phyloP scores from a whole-genome alignment of 2,113 vertebrate species.

The Heterocephalus glaber region DNA sequence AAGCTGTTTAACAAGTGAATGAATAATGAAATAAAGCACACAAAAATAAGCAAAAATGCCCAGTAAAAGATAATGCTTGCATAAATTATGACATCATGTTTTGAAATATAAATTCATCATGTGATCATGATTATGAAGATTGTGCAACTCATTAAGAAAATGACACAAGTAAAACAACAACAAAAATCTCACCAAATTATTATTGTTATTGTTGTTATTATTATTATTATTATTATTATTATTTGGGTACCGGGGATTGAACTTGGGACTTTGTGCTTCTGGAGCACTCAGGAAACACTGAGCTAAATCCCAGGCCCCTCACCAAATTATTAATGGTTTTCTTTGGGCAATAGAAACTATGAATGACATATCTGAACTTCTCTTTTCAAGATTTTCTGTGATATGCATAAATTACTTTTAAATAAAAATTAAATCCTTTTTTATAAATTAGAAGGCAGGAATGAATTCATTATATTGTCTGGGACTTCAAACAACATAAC shows the following conservation, averaged over 20 bases:
- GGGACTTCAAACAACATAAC: neutral
- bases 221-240: too few relatives aligned
- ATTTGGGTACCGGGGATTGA: too few relatives aligned
- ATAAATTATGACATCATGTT: neutral
- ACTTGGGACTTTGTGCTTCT: too few relatives aligned
- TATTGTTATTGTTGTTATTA: too few relatives aligned
- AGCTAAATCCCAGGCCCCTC: too few relatives aligned
- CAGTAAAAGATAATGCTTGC: neutral
- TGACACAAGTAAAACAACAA: neutral
- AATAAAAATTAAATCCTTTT: neutral
- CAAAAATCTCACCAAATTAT: neutral
- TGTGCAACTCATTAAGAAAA: neutral
- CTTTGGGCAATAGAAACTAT: neutral
- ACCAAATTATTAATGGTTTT: neutral
- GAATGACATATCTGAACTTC: neutral
- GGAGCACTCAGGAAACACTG: too few relatives aligned
- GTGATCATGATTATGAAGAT: neutral
- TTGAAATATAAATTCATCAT: neutral
- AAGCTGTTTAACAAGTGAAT: neutral
- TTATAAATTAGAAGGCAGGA: neutral
- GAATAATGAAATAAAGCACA: neutral
- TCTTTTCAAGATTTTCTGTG: neutral
- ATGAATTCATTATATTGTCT: neutral
- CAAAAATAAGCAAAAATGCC: neutral
- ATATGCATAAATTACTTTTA: neutral